Evolutionary conservation across 2,797 vertebrate species (phyloP).

Genomic region (Spinus pinus): DNA sequence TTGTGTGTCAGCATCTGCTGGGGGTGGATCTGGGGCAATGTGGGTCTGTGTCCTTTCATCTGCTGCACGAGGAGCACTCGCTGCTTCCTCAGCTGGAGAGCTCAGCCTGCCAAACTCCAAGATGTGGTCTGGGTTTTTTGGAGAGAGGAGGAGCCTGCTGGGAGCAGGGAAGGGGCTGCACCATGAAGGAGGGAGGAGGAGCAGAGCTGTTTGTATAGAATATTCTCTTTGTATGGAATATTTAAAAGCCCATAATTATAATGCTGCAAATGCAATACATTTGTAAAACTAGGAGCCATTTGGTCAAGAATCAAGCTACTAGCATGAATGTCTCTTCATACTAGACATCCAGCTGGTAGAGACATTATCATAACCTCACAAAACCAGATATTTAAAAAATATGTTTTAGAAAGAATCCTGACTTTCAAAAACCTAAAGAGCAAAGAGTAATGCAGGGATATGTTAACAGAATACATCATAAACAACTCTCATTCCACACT

Average conservation of each 20-base stretch:
- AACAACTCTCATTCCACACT: not conserved
- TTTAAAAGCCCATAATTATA: too few relatives aligned
- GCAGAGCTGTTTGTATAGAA: not conserved
- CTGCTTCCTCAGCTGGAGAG: not conserved
- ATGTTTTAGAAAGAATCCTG: slow-evolving; percentile 23
- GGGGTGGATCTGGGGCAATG: fast-evolving
- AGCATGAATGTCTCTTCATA: not conserved
- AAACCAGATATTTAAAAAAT: slow-evolving; percentile 51
- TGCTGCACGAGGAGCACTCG: not conserved
- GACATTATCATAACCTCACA: slow-evolving; percentile 37
- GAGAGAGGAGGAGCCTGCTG: not conserved
- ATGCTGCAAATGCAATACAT: too few relatives aligned
- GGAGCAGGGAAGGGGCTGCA: not conserved
- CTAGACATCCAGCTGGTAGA: slow-evolving; percentile 52
- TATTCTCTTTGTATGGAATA: too few relatives aligned
- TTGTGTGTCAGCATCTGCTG: not conserved
- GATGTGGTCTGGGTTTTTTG: not conserved
- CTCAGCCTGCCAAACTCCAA: not conserved
- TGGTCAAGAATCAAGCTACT: too few relatives aligned
- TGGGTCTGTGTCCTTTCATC: not conserved
- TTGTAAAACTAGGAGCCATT: too few relatives aligned
- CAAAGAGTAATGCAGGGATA: not conserved
- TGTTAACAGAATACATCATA: slow-evolving; percentile 12
- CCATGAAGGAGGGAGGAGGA: not conserved
- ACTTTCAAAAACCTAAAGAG: slow-evolving; percentile 37